Conservation (phyloP, 2,113 vertebrate genomes). For the Campylorhamphus procurvoides region DNA sequence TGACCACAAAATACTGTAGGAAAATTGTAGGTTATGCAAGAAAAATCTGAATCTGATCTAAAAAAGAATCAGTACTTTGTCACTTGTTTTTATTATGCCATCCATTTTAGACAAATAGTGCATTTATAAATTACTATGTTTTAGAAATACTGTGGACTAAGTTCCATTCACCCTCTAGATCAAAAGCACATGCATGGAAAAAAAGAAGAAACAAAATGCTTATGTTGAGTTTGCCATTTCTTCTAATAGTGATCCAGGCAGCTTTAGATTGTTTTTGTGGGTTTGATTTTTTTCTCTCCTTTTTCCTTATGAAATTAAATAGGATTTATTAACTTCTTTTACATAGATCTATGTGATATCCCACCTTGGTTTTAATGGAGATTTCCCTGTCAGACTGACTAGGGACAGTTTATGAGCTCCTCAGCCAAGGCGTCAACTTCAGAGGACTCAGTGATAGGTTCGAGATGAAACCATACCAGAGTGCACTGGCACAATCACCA, state of each 20-base stretch:
- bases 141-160: background rate
- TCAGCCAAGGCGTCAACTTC: background rate
- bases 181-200: background rate
- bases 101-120: background rate
- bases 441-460: background rate
- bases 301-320: background rate
- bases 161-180: background rate
- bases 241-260: background rate
- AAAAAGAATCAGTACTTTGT: background rate
- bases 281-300: background rate
- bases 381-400: background rate
- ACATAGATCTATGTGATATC: background rate
- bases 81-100: slow-evolving; percentile 31
- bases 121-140: slow-evolving; percentile 20
- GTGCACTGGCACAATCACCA: background rate
- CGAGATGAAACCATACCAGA: background rate
- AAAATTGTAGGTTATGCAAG: background rate
- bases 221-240: background rate
- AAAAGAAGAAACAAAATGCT: background rate
- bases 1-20: slow-evolving; percentile 5
- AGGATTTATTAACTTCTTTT: background rate
- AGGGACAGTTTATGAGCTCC: background rate
- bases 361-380: background rate
- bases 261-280: background rate
- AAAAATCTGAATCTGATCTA: slow-evolving; percentile 10